Conservation (phyloP, 2,888 invertebrate genomes). For the Perizoma affinitatum region DNA sequence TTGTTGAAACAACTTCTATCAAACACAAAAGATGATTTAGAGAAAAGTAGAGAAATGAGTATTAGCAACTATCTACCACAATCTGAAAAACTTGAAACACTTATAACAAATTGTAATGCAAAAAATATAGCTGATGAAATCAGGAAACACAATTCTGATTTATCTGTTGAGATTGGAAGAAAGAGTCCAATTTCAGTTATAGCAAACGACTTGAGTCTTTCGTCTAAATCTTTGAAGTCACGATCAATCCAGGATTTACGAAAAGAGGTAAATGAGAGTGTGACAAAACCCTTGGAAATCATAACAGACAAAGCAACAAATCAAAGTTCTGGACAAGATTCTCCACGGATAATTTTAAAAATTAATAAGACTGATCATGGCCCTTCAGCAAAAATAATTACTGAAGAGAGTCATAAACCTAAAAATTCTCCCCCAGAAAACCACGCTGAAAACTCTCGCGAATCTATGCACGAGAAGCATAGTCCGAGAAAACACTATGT, state of each 20-base stretch:
- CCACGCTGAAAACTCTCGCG: constrained; percentile 59
- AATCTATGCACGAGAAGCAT: constrained; percentile 58
- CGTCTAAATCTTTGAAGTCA: constrained; percentile 44
- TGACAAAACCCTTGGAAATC: constrained; percentile 79
- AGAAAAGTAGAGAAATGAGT: constrained; percentile 51
- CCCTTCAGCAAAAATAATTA: constrained; percentile 77
- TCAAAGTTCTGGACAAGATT: constrained; percentile 78
- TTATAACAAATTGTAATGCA: constrained; percentile 37
- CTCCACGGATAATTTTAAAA: constrained; percentile 86
- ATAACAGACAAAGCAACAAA: constrained; percentile 67
- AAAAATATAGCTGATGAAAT: constrained; percentile 23
- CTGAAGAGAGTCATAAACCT: constrained; percentile 66
- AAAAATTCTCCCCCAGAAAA: constrained; percentile 50
- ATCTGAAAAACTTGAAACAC: constrained; percentile 44
- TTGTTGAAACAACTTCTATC: constrained; percentile 74
- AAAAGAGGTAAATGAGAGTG: constrained; percentile 59
- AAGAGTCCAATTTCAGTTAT: constrained; percentile 44
- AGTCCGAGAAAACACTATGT: constrained; percentile 57
- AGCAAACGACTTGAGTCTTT: constrained; percentile 46
- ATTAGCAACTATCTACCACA: constrained; percentile 47
- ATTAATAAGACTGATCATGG: constrained; percentile 86
- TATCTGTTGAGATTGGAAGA: constrained; percentile 41
- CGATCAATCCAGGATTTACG: constrained; percentile 55
- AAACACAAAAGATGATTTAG: constrained; percentile 61
- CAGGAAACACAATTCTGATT: constrained; percentile 43